Evolutionary conservation across 2,113 vertebrate species (phyloP).

Genomic region (Plotosus lineatus): DNA sequence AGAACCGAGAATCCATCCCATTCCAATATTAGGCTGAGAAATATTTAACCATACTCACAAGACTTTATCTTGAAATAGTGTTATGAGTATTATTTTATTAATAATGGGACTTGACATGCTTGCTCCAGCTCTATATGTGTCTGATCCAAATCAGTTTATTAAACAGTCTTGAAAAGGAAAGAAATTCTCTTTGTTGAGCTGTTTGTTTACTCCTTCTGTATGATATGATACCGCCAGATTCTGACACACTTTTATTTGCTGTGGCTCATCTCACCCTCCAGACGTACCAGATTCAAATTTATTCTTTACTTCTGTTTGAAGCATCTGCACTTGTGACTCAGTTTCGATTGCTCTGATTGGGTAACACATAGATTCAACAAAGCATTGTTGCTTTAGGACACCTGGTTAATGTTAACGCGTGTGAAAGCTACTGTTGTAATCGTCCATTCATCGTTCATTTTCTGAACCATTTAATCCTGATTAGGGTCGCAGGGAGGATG

Average conservation of each 20-base stretch:
- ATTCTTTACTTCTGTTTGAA: conserved; percentile 5
- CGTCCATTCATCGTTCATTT: no score
- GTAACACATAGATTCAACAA: not conserved
- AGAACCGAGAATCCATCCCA: not conserved
- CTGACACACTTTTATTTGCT: not conserved
- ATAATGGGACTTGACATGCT: conserved; percentile 5
- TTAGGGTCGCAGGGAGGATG: no score
- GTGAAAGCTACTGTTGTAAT: not conserved
- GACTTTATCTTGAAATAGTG: conserved; percentile 6
- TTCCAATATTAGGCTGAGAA: not conserved
- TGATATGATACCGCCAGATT: not conserved
- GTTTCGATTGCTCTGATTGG: not conserved
- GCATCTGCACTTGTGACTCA: not conserved
- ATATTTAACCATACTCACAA: not conserved
- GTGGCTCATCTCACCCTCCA: not conserved
- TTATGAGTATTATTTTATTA: conserved; percentile 23
- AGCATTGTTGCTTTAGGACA: not conserved
- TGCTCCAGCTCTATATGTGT: not conserved
- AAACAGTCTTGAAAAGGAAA: not conserved
- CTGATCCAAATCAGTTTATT: not conserved
- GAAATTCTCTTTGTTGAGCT: not conserved
- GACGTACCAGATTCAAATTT: not conserved
- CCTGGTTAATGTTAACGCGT: not conserved
- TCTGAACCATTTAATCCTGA: no score
- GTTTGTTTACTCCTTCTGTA: not conserved